Evolutionary conservation across 1,140 invertebrate species (phyloP).

Genomic region (Drosophila ficusphila): DNA sequence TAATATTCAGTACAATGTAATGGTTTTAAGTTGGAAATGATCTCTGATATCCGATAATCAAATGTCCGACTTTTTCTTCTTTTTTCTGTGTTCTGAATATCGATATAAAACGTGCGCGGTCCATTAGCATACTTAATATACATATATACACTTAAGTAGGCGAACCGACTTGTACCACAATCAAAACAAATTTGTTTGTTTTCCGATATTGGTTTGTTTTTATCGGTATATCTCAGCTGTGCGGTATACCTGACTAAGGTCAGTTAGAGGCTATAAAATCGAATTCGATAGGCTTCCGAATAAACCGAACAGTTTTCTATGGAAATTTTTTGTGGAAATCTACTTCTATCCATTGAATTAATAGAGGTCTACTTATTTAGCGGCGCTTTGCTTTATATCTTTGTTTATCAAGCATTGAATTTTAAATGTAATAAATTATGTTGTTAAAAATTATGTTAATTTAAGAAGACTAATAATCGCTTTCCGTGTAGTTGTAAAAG

Average conservation of each 20-base stretch:
- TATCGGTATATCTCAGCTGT: slow-evolving; percentile 12
- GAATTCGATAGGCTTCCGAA: slow-evolving; percentile 16
- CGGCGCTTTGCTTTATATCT: no score
- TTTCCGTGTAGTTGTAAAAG: no score
- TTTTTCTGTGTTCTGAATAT: neutral
- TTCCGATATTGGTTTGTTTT: slow-evolving; percentile 15
- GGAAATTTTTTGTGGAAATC: slow-evolving; percentile 15
- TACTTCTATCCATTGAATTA: no score
- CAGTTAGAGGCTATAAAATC: slow-evolving; percentile 22
- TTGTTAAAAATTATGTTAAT: no score
- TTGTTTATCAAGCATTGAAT: no score
- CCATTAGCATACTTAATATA: slow-evolving; percentile 36
- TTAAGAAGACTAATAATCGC: no score
- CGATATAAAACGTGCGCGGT: slow-evolving; percentile 5
- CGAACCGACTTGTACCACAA: neutral
- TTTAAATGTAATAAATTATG: no score
- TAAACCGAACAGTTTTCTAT: neutral
- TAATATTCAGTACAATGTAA: no score
- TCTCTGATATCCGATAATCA: slow-evolving; percentile 8
- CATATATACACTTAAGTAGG: slow-evolving; percentile 9
- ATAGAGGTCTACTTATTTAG: no score
- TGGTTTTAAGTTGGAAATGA: neutral
- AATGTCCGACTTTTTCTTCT: slow-evolving; percentile 8
- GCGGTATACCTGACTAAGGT: slow-evolving; percentile 27
- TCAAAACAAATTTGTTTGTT: slow-evolving; percentile 10